Conservation (phyloP, 1,140 invertebrate species). For the Cephus cinctus region DNA sequence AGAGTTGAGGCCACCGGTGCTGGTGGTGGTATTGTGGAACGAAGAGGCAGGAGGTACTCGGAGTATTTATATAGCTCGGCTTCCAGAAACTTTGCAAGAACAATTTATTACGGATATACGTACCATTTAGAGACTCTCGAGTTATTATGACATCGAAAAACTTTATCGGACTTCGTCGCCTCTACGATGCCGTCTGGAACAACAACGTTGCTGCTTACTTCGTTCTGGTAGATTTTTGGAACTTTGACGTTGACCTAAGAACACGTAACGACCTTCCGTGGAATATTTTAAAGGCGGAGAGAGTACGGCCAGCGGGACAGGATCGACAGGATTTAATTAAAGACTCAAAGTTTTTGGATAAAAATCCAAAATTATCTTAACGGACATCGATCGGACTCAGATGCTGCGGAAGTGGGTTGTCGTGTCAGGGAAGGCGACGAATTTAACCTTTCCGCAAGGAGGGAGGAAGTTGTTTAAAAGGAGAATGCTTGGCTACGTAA, state of each 20-base stretch:
- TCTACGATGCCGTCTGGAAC: too few species aligned
- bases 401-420: neutral
- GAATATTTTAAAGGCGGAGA: too few species aligned
- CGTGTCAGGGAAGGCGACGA: neutral
- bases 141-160: conserved; percentile 50
- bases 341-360: too few species aligned
- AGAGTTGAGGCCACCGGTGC: conserved; percentile 1
- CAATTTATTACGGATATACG: conserved; percentile 54
- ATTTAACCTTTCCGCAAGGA: neutral
- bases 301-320: too few species aligned
- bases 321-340: too few species aligned
- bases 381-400: neutral
- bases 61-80: conserved; percentile 46
- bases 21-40: too few species aligned
- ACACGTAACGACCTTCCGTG: too few species aligned
- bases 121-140: conserved; percentile 48
- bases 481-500: neutral
- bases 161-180: conserved; percentile 41
- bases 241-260: too few species aligned
- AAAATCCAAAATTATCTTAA: neutral
- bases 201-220: too few species aligned
- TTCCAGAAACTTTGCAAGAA: conserved; percentile 48
- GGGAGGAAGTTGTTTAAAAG: neutral
- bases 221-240: too few species aligned
- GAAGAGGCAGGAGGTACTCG: conserved; percentile 24